phyloP scores from a whole-genome alignment of 23 tunicate genomes.

The Ciona savignyi region DNA sequence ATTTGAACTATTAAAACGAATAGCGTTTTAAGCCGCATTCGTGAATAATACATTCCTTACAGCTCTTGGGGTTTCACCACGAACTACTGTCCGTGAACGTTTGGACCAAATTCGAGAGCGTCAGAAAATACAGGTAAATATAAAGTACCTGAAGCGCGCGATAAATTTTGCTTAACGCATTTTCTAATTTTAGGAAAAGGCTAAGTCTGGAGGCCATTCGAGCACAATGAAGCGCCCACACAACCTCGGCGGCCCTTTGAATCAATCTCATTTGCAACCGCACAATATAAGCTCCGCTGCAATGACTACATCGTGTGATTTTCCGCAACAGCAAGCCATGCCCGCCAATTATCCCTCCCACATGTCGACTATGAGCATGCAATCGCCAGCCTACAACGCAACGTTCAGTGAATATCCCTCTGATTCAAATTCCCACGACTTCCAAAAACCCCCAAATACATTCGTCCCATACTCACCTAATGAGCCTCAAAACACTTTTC shows the following conservation, averaged over 20 bases:
- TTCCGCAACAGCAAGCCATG: neutral
- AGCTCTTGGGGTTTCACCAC: neutral
- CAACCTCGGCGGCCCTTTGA: neutral
- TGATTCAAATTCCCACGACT: too few species aligned
- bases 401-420: too few species aligned
- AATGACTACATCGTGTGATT: neutral
- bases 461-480: neutral
- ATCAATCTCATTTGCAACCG: neutral
- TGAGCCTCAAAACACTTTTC: neutral
- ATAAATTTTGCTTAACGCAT: neutral
- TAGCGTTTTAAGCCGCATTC: too few species aligned
- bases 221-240: neutral
- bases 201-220: neutral
- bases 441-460: neutral
- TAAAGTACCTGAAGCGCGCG: neutral
- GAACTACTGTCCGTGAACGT: slow-evolving; percentile 23
- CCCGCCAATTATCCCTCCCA: too few species aligned
- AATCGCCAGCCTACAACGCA: too few species aligned
- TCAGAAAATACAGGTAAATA: slow-evolving; percentile 11
- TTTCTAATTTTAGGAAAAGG: neutral
- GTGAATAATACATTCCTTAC: too few species aligned
- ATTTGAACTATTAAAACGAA: too few species aligned
- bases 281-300: neutral
- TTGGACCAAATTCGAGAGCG: slow-evolving; percentile 14
- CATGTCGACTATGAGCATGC: too few species aligned